Evolutionary conservation across 2,113 vertebrate species (phyloP), one percentile per base, ranked within the genome.

Genomic region (Plotosus lineatus): DNA sequence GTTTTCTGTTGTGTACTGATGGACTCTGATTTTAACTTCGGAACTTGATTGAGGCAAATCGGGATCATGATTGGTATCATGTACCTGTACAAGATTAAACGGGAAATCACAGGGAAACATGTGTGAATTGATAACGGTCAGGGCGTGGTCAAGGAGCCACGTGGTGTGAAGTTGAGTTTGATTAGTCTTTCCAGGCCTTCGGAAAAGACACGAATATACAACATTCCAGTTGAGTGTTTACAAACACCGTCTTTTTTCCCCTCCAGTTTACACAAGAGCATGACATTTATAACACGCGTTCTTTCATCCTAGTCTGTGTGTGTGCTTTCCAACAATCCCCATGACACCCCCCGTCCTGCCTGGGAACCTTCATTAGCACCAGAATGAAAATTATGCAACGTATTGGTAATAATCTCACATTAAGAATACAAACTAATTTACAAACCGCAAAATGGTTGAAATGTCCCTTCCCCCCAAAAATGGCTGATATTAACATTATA

Each of bases 151-250:
- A 51, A 51, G 11, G n/a, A 42, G 23, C n/a, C 14, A 31, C 11
- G 12, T 28, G 40, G 8, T 72, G 69, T 51, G 28, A 11, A 10
- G 21, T 51, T 72, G 10, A 12, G 12, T 17, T 33, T 3, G 75
- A 31, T 48, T 11, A 15, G 69, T 71, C 46, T 53, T 6, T 40
- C 81, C 55, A 72, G 66, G 58, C 58, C 38, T 80, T 78, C 17
- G 55, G 26, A 71, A 14, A 72, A 31, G 14, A 76, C 14, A 9
- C 33, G 8, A 0, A 26, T 36, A 36, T 40, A 36, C 7, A 74
- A 83, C 76, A 79, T 78, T 82, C 80, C 80, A 61, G 76, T 40
- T 38, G 19, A 68, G 38, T 28, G 78, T 86, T 87, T 84, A 84
- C 82, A 84, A 68, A 17, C 12, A 14, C 73, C 26, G 61, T 48